Conservation (phyloP, 2,797 vertebrate species). For the Eospalax fontanierii region DNA sequence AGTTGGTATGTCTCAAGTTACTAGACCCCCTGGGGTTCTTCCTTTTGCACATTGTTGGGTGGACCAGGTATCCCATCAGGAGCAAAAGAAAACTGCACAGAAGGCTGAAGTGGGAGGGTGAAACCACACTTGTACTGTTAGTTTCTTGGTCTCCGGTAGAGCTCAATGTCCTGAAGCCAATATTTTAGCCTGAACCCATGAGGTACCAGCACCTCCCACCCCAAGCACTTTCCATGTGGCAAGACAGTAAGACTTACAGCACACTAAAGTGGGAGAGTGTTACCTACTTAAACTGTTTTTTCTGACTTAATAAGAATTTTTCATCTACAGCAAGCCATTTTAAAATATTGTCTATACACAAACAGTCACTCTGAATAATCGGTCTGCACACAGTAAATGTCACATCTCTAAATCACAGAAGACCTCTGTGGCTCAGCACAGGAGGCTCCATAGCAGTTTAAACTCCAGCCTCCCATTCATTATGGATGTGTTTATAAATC, state of each 20-base stretch:
- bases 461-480: constrained; percentile 96
- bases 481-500: constrained; percentile 99
- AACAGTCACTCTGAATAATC: constrained; percentile 99
- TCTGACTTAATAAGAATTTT: constrained; percentile 94
- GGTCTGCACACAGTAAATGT: constrained; percentile 97
- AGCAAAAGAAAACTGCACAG: not conserved
- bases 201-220: constrained; percentile 57
- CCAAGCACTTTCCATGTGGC: constrained; percentile 79
- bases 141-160: not conserved
- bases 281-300: constrained; percentile 91
- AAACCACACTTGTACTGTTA: not conserved
- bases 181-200: constrained; percentile 59
- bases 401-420: constrained; percentile 98
- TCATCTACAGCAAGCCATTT: constrained; percentile 94
- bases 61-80: not conserved
- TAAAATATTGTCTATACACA: constrained; percentile 98
- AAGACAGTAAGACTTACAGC: constrained; percentile 88
- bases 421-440: constrained; percentile 92
- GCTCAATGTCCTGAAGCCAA: rapidly evolving
- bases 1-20: not conserved
- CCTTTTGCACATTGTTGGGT: not conserved
- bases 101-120: constrained; percentile 1
- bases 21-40: not conserved
- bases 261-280: constrained; percentile 90
- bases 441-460: constrained; percentile 96